These are phyloP conservation scores for Eristalinus sepulchralis DNA, from an alignment of 2,888 invertebrate genomes.

Conservation along the genomic window DNA sequence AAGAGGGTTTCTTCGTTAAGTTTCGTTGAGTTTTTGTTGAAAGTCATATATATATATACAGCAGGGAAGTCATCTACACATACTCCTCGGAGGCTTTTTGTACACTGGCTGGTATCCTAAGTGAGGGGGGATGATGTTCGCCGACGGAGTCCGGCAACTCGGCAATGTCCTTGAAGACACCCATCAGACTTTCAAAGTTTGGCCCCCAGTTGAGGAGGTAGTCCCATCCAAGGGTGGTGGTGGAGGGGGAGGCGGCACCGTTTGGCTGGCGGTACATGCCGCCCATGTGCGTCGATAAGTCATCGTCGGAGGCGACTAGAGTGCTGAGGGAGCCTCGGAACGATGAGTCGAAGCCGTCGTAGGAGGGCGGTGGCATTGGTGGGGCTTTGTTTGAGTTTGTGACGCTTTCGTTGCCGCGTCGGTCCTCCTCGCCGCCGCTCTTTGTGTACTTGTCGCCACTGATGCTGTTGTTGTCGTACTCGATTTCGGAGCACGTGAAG, in stretches of 20 bases:
- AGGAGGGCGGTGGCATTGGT: constrained; percentile 89
- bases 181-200: constrained; percentile 96
- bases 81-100: constrained; percentile 95
- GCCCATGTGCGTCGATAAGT: constrained; percentile 90
- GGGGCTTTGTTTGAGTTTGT: constrained; percentile 83
- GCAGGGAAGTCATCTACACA: constrained; percentile 82
- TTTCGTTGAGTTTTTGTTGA: not conserved
- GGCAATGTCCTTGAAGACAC: constrained; percentile 97
- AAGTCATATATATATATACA: constrained; percentile 49
- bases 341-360: constrained; percentile 96
- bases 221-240: constrained; percentile 94
- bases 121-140: constrained; percentile 87
- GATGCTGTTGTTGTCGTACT: constrained; percentile 95
- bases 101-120: constrained; percentile 89
- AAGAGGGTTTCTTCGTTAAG: constrained; percentile 9
- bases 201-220: constrained; percentile 97
- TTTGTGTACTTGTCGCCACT: constrained; percentile 88
- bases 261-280: constrained; percentile 90
- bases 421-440: constrained; percentile 84
- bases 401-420: constrained; percentile 83
- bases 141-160: constrained; percentile 93
- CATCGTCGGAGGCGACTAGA: constrained; percentile 96
- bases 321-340: constrained; percentile 97
- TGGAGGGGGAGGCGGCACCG: constrained; percentile 86
- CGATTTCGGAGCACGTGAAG: constrained; percentile 98